A percentile compares a stretch with the other conserved stretches of the same genome.
Conservation (phyloP, 1,140 invertebrate species). For the Macrostomum lignano region DNA sequence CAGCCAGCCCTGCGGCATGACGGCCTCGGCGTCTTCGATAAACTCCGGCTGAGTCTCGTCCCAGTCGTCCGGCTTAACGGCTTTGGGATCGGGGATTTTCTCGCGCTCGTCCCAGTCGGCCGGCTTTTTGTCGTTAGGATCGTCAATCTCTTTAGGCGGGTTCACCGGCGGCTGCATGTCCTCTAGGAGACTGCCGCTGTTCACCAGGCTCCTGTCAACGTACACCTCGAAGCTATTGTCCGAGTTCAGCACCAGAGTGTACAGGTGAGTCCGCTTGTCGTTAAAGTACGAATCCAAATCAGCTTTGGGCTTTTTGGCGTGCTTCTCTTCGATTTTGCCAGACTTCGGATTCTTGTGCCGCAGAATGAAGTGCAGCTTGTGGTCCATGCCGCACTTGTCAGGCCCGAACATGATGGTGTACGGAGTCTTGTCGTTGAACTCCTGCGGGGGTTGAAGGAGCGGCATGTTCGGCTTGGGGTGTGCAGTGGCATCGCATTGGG, state of each 20-base stretch:
- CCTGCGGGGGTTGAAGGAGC: too few species aligned
- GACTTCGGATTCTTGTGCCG: constrained; percentile 64
- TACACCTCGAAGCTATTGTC: constrained; percentile 40
- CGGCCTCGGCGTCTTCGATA: constrained; percentile 19
- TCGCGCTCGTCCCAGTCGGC: constrained; percentile 85
- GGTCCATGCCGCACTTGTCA: constrained; percentile 74
- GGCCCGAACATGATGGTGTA: constrained; percentile 91
- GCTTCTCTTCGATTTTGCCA: constrained; percentile 37
- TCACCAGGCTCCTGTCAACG: constrained; percentile 40
- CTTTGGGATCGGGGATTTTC: constrained; percentile 60
- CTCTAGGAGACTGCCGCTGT: constrained; percentile 48
- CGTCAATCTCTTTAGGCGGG: constrained; percentile 73
- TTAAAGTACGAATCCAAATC: constrained; percentile 50
- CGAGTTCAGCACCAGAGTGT: constrained; percentile 44
- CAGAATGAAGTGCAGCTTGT: constrained; percentile 80
- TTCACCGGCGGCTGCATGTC: constrained; percentile 67
- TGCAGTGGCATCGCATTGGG: too few species aligned
- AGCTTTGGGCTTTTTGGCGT: constrained; percentile 47
- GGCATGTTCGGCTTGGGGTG: too few species aligned
- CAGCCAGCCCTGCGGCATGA: constrained; percentile 30
- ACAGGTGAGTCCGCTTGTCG: constrained; percentile 66
- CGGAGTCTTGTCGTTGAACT: constrained; percentile 71
- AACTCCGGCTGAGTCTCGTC: constrained; percentile 23
- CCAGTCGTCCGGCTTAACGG: constrained; percentile 53
- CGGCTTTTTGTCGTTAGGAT: constrained; percentile 60